Conservation (phyloP, 1,140 invertebrate genomes). For the Diuraphis noxia region DNA sequence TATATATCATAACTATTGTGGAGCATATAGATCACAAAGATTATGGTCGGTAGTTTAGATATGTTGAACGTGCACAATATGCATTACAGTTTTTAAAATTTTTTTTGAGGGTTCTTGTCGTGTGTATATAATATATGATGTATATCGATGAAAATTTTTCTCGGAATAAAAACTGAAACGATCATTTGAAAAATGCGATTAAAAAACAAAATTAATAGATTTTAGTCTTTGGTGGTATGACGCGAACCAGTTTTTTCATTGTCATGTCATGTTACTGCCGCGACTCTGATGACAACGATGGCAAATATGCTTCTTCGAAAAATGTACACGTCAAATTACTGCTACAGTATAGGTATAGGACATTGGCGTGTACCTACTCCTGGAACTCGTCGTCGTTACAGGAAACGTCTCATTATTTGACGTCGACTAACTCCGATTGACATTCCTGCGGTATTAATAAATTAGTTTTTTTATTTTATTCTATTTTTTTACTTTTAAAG, state of each 20-base stretch:
- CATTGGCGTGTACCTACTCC: background rate
- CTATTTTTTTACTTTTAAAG: background rate
- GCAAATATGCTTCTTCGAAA: conserved; percentile 46
- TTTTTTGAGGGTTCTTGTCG: conserved; percentile 32
- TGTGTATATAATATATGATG: background rate
- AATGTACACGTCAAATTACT: background rate
- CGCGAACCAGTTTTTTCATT: conserved; percentile 49
- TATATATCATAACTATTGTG: background rate
- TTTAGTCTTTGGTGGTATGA: conserved; percentile 48
- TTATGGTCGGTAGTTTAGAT: background rate
- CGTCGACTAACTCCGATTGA: conserved; percentile 24
- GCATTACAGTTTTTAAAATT: background rate
- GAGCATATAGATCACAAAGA: background rate
- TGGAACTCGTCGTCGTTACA: conserved; percentile 29
- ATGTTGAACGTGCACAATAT: background rate
- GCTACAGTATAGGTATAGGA: background rate
- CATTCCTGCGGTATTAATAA: conserved; percentile 40
- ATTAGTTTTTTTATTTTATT: conserved; percentile 21
- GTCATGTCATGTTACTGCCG: conserved; percentile 39
- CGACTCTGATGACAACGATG: conserved; percentile 35
- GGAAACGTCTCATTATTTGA: conserved; percentile 30
- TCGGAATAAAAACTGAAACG: conserved; percentile 23
- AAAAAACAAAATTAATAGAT: conserved; percentile 47
- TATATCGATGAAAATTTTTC: conserved; percentile 16
- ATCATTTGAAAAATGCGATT: conserved; percentile 26